Percentiles rank a stretch among this genome's conserved stretches.
Conservation (phyloP, 2,888 invertebrate genomes). For the Lasioglossum lativentre region DNA sequence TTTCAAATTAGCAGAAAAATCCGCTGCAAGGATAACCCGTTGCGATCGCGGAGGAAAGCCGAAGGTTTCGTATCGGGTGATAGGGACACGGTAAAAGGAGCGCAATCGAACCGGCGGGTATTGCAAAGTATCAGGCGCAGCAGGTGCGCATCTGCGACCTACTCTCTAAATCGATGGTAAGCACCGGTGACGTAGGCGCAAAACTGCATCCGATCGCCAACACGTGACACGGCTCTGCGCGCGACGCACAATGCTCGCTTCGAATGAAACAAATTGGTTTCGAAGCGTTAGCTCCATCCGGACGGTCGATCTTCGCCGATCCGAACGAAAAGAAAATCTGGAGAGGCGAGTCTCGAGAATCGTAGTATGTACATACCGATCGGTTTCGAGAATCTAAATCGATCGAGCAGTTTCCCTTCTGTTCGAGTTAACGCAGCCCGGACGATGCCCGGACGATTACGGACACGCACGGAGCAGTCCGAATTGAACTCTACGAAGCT, state of each 20-base stretch:
- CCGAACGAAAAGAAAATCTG: background rate
- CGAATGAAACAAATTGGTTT: background rate
- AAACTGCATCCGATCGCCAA: slow-evolving; percentile 47
- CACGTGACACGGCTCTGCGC: slow-evolving; percentile 32
- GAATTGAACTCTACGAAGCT: slow-evolving; percentile 10
- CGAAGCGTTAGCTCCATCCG: background rate
- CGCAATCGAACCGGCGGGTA: slow-evolving; percentile 1
- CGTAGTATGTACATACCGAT: background rate
- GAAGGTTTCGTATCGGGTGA: background rate
- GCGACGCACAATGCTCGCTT: background rate
- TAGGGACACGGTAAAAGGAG: background rate
- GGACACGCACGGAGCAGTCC: background rate
- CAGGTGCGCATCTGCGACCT: slow-evolving; percentile 60
- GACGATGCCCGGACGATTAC: background rate
- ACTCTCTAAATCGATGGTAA: slow-evolving; percentile 59
- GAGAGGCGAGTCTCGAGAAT: background rate
- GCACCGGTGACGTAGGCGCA: slow-evolving; percentile 51
- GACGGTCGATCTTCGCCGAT: slow-evolving; percentile 1
- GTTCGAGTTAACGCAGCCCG: background rate
- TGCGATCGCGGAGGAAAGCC: background rate
- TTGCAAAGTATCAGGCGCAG: slow-evolving; percentile 31
- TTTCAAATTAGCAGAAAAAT: background rate
- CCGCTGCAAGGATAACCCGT: no score
- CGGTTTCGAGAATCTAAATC: background rate
- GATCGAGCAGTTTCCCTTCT: background rate